phyloP scores from a whole-genome alignment of 2,113 vertebrate species.

The Esox niger region DNA sequence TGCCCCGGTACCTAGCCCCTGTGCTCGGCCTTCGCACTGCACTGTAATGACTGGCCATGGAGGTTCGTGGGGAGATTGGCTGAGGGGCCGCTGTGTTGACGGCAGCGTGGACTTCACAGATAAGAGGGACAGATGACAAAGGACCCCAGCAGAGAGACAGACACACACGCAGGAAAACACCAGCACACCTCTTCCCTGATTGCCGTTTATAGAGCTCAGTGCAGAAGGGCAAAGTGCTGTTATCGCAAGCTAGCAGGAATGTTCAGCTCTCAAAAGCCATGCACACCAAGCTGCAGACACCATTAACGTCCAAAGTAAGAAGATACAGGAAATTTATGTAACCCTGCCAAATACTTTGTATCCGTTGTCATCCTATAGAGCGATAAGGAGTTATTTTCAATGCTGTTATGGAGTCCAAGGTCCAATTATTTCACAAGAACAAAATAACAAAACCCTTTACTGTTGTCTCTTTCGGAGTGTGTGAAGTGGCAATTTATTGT shows the following conservation, averaged over 20 bases:
- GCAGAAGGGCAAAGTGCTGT: conserved; percentile 53
- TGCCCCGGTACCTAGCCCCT: no score
- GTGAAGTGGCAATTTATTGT: conserved; percentile 29
- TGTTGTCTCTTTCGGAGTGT: conserved; percentile 40
- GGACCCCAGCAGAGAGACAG: neutral
- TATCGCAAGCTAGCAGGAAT: conserved; percentile 57
- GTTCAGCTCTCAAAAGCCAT: conserved; percentile 44
- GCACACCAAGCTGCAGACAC: conserved; percentile 44
- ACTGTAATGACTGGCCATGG: neutral
- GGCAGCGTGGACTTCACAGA: conserved; percentile 25
- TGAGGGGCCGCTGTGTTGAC: neutral
- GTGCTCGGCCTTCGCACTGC: neutral
- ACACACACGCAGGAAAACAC: conserved; percentile 17
- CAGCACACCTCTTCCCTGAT: conserved; percentile 51
- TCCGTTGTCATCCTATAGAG: conserved; percentile 45
- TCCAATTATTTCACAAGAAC: conserved; percentile 46
- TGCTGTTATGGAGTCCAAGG: conserved; percentile 27
- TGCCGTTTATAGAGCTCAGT: conserved; percentile 51
- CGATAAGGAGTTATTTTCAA: conserved; percentile 56
- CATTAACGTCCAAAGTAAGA: conserved; percentile 55
- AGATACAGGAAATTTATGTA: conserved; percentile 50
- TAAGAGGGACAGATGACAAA: conserved; percentile 31
- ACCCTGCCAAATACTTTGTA: conserved; percentile 42
- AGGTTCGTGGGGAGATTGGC: neutral
- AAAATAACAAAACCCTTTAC: conserved; percentile 42